Conservation (phyloP, 2,888 invertebrate species). For the Pasiphila rectangulata region DNA sequence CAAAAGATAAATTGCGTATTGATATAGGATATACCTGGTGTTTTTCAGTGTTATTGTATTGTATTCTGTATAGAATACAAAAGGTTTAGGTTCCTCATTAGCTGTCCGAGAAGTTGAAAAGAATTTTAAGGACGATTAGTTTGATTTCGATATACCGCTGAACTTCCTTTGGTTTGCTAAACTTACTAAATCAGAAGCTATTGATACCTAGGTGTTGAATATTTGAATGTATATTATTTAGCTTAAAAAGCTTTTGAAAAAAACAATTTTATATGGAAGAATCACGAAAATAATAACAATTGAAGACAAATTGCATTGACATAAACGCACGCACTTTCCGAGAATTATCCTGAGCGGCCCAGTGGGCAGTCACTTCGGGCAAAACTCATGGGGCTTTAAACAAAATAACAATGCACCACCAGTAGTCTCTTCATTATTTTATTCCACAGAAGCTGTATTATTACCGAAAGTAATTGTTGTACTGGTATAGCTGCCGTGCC, state of each 20-base stretch:
- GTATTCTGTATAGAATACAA: conserved; percentile 47
- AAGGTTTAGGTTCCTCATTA: conserved; percentile 56
- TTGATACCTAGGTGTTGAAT: too few relatives aligned
- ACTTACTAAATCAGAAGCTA: too few relatives aligned
- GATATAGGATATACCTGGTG: conserved; percentile 73
- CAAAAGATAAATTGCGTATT: conserved; percentile 74
- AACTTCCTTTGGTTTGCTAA: too few relatives aligned
- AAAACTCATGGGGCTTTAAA: conserved; percentile 55
- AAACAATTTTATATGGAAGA: background rate
- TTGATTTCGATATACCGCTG: too few relatives aligned
- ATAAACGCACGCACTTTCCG: conserved; percentile 33
- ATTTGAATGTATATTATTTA: background rate
- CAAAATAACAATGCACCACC: conserved; percentile 55
- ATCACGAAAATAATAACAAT: conserved; percentile 1
- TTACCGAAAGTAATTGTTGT: conserved; percentile 56
- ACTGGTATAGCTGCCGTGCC: conserved; percentile 56
- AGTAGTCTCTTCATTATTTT: conserved; percentile 63
- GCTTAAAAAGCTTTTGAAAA: background rate
- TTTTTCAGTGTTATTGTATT: conserved; percentile 54
- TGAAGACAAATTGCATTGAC: conserved; percentile 32
- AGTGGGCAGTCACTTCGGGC: conserved; percentile 56
- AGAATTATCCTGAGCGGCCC: conserved; percentile 44
- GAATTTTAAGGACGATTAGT: too few relatives aligned
- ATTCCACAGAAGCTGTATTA: conserved; percentile 63
- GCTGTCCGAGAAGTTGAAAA: conserved; percentile 30